A percentile compares a stretch with the other conserved stretches of the same genome.
phyloP scores from a whole-genome alignment of 1,140 invertebrate genomes.

The Nautilus pompilius region DNA sequence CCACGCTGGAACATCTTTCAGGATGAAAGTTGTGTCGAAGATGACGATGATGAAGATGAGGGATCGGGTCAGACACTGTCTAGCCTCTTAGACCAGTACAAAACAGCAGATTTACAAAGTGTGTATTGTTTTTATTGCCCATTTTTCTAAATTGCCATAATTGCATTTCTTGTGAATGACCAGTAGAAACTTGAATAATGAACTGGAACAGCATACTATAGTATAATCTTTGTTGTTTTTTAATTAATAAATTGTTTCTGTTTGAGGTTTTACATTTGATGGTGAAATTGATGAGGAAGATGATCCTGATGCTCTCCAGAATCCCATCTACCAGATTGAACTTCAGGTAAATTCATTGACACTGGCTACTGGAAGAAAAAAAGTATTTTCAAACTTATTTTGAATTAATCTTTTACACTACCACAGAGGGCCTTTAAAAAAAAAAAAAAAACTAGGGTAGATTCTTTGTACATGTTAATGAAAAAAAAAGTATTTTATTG shows the following conservation, averaged over 20 bases:
- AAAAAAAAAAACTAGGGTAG: background rate
- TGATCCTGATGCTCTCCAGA: conserved; percentile 51
- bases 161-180: background rate
- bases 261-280: conserved; percentile 5
- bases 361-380: too few relatives aligned
- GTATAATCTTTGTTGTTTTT: background rate
- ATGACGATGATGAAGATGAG: conserved; percentile 41
- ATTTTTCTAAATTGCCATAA: background rate
- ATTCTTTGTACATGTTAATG: background rate
- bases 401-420: background rate
- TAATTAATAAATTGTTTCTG: background rate
- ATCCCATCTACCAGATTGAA: conserved; percentile 53
- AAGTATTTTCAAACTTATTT: background rate
- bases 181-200: background rate
- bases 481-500: background rate
- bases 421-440: background rate
- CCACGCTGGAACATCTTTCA: conserved; percentile 36
- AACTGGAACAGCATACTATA: background rate
- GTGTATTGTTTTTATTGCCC: background rate
- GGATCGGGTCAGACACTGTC: conserved; percentile 36
- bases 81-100: conserved; percentile 39
- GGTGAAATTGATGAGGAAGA: conserved; percentile 45
- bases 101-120: conserved; percentile 29
- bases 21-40: conserved; percentile 46
- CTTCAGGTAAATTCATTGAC: conserved; percentile 39